phyloP scores from a whole-genome alignment of 2,888 invertebrate genomes.

The Lydus trimaculatus region DNA sequence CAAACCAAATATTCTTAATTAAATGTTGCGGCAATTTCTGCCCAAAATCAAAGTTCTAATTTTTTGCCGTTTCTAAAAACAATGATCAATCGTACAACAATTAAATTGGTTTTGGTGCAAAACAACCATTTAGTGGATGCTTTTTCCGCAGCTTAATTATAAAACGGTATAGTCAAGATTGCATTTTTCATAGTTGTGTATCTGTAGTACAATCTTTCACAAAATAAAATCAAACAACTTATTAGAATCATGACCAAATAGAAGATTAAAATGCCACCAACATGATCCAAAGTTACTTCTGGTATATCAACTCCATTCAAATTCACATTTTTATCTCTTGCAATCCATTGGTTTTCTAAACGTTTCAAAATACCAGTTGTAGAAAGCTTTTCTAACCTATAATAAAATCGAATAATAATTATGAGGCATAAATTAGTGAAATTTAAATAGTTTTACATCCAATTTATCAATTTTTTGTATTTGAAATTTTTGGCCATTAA shows the following conservation, averaged over 20 bases:
- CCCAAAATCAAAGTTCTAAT: background rate
- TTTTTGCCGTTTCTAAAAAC: no score
- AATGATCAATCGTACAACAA: background rate
- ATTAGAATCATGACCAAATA: slow-evolving; percentile 41
- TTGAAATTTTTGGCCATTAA: slow-evolving; percentile 43
- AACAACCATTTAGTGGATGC: background rate
- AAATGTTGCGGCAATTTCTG: background rate
- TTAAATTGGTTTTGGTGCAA: background rate
- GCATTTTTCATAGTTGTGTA: background rate
- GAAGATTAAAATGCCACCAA: slow-evolving; percentile 46
- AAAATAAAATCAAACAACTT: slow-evolving; percentile 44
- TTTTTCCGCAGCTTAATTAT: background rate
- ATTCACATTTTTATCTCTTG: slow-evolving; percentile 29
- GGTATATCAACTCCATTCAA: slow-evolving; percentile 35
- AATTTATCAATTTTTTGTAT: slow-evolving; percentile 46
- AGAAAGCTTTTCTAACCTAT: slow-evolving; percentile 54
- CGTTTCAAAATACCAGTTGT: slow-evolving; percentile 57
- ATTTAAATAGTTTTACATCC: slow-evolving; percentile 45
- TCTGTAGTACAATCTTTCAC: slow-evolving; percentile 41
- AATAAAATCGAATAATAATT: slow-evolving; percentile 31
- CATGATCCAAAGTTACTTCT: slow-evolving; percentile 50
- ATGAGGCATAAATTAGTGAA: background rate
- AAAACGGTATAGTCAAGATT: background rate
- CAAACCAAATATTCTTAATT: no score
- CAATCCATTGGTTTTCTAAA: slow-evolving; percentile 57